phyloP scores from a whole-genome alignment of 2,113 vertebrate species.

The Chaetodon auriga region DNA sequence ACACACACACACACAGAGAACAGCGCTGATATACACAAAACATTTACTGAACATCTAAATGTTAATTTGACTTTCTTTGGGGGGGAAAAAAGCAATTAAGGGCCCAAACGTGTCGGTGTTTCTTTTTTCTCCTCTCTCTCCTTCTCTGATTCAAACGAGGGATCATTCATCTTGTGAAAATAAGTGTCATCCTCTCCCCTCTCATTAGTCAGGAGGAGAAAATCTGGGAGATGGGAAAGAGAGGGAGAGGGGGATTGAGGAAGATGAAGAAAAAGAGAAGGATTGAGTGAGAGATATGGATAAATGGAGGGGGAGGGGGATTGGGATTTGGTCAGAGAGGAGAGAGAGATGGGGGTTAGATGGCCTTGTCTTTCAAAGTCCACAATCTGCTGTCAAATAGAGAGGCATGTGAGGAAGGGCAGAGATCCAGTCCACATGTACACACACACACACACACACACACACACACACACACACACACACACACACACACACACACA shows the following conservation, averaged over 20 bases:
- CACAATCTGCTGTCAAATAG: conserved; percentile 60
- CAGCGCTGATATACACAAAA: conserved; percentile 43
- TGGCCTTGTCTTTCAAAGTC: conserved; percentile 70
- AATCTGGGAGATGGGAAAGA: conserved; percentile 37
- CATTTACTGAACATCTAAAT: conserved; percentile 73
- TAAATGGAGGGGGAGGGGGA: conserved; percentile 34
- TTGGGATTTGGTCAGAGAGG: conserved; percentile 58
- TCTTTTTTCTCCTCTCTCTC: conserved; percentile 24
- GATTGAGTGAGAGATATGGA: conserved; percentile 37
- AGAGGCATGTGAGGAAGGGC: conserved; percentile 17
- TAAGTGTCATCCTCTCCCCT: conserved; percentile 64
- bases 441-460: conserved; percentile 27
- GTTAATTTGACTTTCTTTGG: conserved; percentile 75
- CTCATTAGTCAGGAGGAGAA: conserved; percentile 63
- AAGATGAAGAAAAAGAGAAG: conserved; percentile 35
- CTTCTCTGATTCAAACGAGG: conserved; percentile 50
- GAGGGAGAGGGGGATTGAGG: conserved; percentile 14
- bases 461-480: conserved; percentile 35
- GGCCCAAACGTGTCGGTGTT: conserved; percentile 42
- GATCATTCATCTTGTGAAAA: conserved; percentile 75
- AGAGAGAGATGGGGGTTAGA: conserved; percentile 53
- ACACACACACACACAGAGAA: conserved; percentile 30
- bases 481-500: conserved; percentile 31
- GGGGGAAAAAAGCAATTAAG: conserved; percentile 66
- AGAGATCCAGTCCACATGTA: conserved; percentile 27